These are phyloP conservation scores for Cyprinodon diabolis DNA, from an alignment of 2,797 vertebrate genomes.

Conservation along the genomic window DNA sequence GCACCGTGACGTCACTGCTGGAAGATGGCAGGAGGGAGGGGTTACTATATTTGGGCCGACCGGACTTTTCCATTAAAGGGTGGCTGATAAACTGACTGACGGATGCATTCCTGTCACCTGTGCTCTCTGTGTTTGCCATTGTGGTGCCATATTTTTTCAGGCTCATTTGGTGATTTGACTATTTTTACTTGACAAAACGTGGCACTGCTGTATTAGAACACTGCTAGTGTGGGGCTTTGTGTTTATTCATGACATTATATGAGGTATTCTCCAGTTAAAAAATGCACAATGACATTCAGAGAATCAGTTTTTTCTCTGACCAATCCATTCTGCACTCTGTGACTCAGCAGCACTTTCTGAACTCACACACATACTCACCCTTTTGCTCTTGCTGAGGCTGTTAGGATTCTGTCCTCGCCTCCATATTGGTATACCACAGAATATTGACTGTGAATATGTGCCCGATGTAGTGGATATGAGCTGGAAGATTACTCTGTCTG, in stretches of 20 bases:
- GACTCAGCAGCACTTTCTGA: conserved; percentile 58
- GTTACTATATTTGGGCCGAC: too few species aligned
- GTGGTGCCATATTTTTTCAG: neutral
- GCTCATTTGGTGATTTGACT: neutral
- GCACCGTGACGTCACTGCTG: too few species aligned
- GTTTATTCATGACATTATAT: conserved; percentile 20
- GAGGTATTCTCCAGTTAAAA: conserved; percentile 35
- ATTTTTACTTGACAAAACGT: neutral
- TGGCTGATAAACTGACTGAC: neutral
- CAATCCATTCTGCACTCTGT: conserved; percentile 48
- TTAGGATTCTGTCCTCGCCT: conserved; percentile 52
- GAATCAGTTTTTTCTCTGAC: conserved; percentile 38
- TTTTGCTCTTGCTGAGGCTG: conserved; percentile 25
- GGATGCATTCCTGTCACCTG: neutral
- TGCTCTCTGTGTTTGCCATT: neutral
- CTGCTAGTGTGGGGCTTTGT: conserved; percentile 8
- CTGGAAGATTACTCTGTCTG: conserved; percentile 55
- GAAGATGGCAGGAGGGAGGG: too few species aligned
- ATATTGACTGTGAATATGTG: conserved; percentile 55
- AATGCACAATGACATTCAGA: conserved; percentile 42
- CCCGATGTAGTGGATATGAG: conserved; percentile 46
- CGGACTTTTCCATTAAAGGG: too few species aligned
- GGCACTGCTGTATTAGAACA: neutral
- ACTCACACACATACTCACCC: conserved; percentile 10
- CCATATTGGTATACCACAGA: conserved; percentile 36